Conservation (phyloP, 2,113 vertebrate genomes). For the Suncus etruscus region DNA sequence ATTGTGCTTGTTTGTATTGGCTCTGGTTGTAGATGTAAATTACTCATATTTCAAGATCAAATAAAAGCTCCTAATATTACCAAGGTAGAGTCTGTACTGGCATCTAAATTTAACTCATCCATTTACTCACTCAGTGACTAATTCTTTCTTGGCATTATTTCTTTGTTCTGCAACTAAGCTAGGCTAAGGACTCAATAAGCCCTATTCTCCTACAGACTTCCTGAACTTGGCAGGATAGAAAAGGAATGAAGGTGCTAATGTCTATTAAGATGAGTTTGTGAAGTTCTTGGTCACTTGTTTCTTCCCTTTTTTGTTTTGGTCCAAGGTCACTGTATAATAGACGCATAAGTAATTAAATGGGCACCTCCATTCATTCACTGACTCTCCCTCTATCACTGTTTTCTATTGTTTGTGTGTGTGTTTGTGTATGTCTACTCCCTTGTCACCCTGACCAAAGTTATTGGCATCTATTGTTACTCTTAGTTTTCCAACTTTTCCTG, state of each 20-base stretch:
- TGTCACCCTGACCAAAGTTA: no score
- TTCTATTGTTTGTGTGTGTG: no score
- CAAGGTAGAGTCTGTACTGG: neutral
- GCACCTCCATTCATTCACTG: neutral
- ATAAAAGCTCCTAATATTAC: neutral
- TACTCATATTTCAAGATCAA: neutral
- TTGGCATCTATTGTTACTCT: no score
- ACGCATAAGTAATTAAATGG: neutral
- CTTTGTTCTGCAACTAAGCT: neutral
- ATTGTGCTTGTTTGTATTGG: neutral
- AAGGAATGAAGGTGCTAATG: neutral
- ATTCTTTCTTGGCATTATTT: neutral
- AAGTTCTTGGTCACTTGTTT: neutral
- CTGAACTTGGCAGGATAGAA: neutral
- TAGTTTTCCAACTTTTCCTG: no score
- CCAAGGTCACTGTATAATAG: fast-evolving
- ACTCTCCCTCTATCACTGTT: neutral
- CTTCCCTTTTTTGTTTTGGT: neutral
- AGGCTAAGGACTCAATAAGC: neutral
- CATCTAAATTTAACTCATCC: no score
- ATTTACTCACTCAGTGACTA: neutral
- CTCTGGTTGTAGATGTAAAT: neutral
- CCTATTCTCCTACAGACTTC: neutral
- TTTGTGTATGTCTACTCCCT: neutral
- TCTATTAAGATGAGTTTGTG: no score